Evolutionary conservation across 1,140 invertebrate species (phyloP).

Genomic region (Batillaria attramentaria): DNA sequence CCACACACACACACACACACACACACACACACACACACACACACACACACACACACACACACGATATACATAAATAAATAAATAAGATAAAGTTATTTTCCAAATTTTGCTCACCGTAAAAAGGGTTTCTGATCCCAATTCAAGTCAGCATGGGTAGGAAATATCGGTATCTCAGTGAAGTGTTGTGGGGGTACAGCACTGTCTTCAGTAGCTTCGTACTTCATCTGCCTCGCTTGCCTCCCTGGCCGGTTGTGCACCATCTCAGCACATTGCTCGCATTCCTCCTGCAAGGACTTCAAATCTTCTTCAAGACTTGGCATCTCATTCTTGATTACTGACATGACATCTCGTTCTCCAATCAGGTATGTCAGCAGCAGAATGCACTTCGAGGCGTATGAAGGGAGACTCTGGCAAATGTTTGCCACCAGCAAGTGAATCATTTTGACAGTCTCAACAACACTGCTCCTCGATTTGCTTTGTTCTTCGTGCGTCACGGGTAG

Average conservation of each 20-base stretch:
- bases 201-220: not conserved
- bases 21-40: not conserved
- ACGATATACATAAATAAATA: not conserved
- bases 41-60: slow-evolving; percentile 16
- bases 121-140: slow-evolving; percentile 62
- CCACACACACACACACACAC: not conserved
- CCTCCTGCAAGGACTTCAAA: not conserved
- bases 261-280: not conserved
- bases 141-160: slow-evolving; percentile 60
- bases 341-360: not conserved
- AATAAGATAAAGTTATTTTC: not conserved
- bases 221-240: not conserved
- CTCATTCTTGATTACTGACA: not conserved
- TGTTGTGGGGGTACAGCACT: slow-evolving; percentile 54
- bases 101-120: slow-evolving; percentile 26
- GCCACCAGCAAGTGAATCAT: not conserved
- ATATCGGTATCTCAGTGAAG: slow-evolving; percentile 59
- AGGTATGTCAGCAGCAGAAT: not conserved
- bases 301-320: slow-evolving; percentile 9
- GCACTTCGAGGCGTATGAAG: slow-evolving; percentile 17
- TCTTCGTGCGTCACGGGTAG: not conserved
- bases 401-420: slow-evolving; percentile 19
- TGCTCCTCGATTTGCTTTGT: too few species aligned
- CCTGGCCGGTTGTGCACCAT: not conserved
- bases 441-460: not conserved